phyloP scores from a whole-genome alignment of 2,113 vertebrate species.

The Sporophila hypoxantha region DNA sequence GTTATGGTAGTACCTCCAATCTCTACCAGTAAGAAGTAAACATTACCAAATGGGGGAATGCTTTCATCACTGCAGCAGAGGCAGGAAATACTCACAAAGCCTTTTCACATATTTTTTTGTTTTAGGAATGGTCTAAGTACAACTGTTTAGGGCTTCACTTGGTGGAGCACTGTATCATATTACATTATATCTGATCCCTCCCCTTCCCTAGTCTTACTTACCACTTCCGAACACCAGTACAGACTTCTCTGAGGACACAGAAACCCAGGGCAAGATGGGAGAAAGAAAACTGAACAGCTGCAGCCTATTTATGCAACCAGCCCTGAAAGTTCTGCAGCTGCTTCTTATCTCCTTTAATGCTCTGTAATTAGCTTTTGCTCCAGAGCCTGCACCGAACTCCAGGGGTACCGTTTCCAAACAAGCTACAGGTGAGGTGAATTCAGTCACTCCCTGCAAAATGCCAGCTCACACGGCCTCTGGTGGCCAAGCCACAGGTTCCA shows the following conservation, averaged over 20 bases:
- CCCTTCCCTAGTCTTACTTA: neutral
- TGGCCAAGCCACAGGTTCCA: neutral
- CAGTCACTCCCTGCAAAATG: neutral
- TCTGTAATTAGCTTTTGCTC: neutral
- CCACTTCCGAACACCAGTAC: neutral
- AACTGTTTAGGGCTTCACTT: neutral
- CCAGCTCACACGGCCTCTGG: neutral
- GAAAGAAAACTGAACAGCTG: neutral
- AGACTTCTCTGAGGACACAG: neutral
- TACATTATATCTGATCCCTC: neutral
- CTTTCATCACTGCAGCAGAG: neutral
- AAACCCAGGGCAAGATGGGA: neutral
- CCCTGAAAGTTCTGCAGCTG: neutral
- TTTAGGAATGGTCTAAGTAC: neutral
- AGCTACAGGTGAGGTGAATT: neutral
- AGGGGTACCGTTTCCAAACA: fast-evolving
- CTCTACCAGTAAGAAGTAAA: neutral
- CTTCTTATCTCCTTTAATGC: neutral
- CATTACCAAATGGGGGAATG: fast-evolving
- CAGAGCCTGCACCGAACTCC: neutral
- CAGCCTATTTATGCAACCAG: neutral
- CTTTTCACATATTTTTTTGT: neutral
- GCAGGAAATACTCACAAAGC: neutral
- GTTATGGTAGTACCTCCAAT: neutral
- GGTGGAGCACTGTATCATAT: neutral